Base-by-base conservation (phyloP, 1,140 invertebrate genomes). In the Listronotus bonariensis region DNA sequence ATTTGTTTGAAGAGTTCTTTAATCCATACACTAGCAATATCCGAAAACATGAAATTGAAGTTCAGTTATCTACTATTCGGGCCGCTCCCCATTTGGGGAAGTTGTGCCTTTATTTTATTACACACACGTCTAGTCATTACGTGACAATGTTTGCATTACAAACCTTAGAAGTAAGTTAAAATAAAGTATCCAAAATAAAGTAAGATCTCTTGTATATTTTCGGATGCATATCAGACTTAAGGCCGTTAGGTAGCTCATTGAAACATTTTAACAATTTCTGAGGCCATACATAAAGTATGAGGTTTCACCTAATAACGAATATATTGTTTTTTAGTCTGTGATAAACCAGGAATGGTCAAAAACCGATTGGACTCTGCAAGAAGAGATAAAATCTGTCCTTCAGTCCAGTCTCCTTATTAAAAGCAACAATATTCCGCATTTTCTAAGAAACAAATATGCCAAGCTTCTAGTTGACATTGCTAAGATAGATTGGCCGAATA, bases 91-190 rank as follows among this genome's bases (percentile, higher is more conserved):
- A 90, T 75, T 86, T 89, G 0, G 96, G 93, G 92, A 89, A 89
- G 76, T 87, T 92, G 63, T 94, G 91, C 77, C 78, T 96, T 20
- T 87, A 90, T 74, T 95, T 93, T 80, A 79, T 94, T 64, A 85
- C 84, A 67, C 86, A 89, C 75, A 89, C 89, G 40, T 83, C 85
- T 63, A 96, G 94, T 84, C 89, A 93, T 74, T 95, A 92, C 86
- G 90, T 96, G 20, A 88, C 88, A 76, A 95, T 96, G 92, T 96
- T 92, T 76, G 89, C 91, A 72, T 81, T 95, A 49, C 92, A 89
- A 51, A 92, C 92, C 7, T 78, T 96, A 60, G 93, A 96, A 85
- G 91, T 92, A 85, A 81, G 70, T 68, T 18, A 40, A 26, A 26
- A 26, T 26, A 26, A 26, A 26, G 5, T 26, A 26, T n/a, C n/a